Evolutionary conservation across 2,888 invertebrate genomes (phyloP), one percentile per base, ranked within the genome.

Genomic region (Crepidodera aurea): DNA sequence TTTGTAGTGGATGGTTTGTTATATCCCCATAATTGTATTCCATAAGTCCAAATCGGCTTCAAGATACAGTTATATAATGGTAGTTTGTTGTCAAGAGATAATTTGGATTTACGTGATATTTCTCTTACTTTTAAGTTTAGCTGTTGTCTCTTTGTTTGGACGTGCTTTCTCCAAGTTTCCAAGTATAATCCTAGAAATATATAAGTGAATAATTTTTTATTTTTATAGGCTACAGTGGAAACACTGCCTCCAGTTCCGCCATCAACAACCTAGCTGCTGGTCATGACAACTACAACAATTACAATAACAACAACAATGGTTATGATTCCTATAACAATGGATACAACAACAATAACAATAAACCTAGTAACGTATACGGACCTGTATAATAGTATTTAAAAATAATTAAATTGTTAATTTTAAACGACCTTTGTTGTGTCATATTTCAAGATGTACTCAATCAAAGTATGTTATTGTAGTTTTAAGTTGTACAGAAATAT

Each of bases 191-290:
- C n/a, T n/a, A n/a, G n/a, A n/a, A n/a, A n/a, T n/a, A n/a, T n/a
- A n/a, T n/a, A n/a, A n/a, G n/a, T n/a, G n/a, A n/a, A n/a, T n/a
- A n/a, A n/a, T n/a, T n/a, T n/a, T 40, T 58, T 37, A 6, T 37
- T 16, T 48, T 56, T 48, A 15, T 18, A 60, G 60, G 64, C 29
- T 56, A 64, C 51, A 50, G 27, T 13, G 59, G 60, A 25, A 54
- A 73, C 1, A 70, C 73, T 3, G 69, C 69, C 1, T 73, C 73
- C 65, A 72, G 74, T 2, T 72, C 74, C 18, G 69, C 71, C 2
- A 74, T 75, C 22, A 76, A 76, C 34, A 75, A 73, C 64, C 72
- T 70, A 55, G 75, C 75, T 4, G 65, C 60, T 15, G 64, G 61
- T 2, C 54, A 62, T 29, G 55, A 55, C 29, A 56, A 53, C 37